Evolutionary conservation across 2,113 vertebrate genomes (phyloP).

Genomic region (Myotis brandtii): DNA sequence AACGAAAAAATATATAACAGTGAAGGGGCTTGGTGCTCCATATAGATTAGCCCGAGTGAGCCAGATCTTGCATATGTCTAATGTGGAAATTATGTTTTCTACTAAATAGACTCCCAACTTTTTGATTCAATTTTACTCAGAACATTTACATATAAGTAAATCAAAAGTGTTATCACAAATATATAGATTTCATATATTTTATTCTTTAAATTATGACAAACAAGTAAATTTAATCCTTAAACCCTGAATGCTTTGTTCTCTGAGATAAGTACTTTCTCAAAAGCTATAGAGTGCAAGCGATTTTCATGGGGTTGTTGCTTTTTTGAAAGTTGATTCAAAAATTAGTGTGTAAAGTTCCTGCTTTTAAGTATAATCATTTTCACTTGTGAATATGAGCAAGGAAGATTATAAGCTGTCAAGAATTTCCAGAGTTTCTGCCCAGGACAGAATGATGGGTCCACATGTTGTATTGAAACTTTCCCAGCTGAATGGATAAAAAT

Average conservation of each 20-base stretch:
- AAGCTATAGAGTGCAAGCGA: conserved; percentile 65
- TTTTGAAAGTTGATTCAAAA: conserved; percentile 86
- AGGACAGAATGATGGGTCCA: conserved; percentile 87
- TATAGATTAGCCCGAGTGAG: neutral
- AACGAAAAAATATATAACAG: neutral
- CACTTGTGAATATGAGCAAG: conserved; percentile 85
- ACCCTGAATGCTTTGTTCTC: conserved; percentile 21
- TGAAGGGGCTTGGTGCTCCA: neutral
- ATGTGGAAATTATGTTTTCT: neutral
- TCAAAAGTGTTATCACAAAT: neutral
- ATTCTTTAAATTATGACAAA: neutral
- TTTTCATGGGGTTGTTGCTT: conserved; percentile 77
- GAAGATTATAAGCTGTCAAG: conserved; percentile 89
- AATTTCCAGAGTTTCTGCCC: conserved; percentile 82
- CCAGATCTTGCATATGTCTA: neutral
- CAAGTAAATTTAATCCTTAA: conserved; percentile 9
- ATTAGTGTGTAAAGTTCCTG: conserved; percentile 86
- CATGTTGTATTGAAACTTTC: conserved; percentile 87
- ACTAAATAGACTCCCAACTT: neutral
- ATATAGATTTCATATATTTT: neutral
- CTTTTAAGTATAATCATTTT: conserved; percentile 85
- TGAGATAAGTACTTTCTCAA: conserved; percentile 46
- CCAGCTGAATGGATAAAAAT: conserved; percentile 90
- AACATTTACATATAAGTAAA: neutral
- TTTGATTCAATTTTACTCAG: neutral